These are phyloP conservation scores for Epizoanthus fatuus DNA, from an alignment of 92 coral and sea anemone species.

Conservation along the genomic window DNA sequence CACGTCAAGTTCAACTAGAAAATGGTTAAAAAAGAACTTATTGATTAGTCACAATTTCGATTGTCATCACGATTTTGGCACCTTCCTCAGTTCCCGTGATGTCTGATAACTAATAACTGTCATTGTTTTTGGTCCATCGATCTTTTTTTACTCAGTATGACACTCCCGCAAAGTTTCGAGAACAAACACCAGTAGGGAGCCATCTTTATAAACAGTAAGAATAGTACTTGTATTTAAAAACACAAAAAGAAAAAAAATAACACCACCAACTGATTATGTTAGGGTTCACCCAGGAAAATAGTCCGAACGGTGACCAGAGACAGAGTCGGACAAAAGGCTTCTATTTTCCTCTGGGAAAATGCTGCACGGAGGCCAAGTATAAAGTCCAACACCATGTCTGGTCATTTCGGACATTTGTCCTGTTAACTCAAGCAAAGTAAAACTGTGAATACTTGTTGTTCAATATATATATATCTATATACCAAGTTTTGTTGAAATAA, in stretches of 20 bases:
- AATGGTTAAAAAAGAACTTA: not conserved
- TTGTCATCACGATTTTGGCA: not conserved
- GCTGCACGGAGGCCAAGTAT: not conserved
- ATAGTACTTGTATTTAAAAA: not conserved
- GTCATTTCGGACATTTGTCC: too few relatives aligned
- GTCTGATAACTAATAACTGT: not conserved
- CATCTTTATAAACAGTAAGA: not conserved
- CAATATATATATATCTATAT: too few relatives aligned
- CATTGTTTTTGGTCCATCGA: not conserved
- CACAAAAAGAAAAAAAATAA: not conserved
- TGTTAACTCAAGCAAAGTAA: too few relatives aligned
- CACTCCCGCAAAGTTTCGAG: slow-evolving; percentile 10
- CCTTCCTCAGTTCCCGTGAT: not conserved
- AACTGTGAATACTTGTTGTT: too few relatives aligned
- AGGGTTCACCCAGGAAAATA: not conserved
- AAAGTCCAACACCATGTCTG: not conserved
- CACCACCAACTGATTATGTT: not conserved
- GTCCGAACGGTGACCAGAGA: not conserved
- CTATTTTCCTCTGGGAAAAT: not conserved
- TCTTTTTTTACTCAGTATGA: not conserved
- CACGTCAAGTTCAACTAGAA: not conserved
- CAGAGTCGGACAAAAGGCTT: not conserved
- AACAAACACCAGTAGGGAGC: slow-evolving; percentile 13
- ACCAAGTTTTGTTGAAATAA: too few relatives aligned
- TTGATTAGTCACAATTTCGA: not conserved